A percentile compares a stretch with the other conserved stretches of the same genome.
Conservation (phyloP, 2,797 vertebrate species). For the Sus cebifrons region DNA sequence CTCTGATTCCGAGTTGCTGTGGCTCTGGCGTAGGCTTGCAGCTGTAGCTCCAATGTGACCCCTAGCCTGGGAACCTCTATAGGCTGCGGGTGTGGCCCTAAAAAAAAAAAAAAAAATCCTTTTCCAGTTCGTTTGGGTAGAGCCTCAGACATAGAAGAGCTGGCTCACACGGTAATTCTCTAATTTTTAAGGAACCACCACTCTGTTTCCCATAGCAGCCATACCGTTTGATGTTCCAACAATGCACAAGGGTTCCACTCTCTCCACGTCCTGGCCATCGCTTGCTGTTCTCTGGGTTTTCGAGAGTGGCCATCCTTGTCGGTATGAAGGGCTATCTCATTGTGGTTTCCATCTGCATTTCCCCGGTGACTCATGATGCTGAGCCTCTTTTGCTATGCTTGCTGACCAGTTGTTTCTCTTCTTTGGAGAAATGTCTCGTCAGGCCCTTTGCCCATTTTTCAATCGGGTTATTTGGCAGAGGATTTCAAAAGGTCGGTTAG, state of each 20-base stretch:
- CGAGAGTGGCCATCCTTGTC: neutral
- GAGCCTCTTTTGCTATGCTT: neutral
- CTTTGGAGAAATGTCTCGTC: neutral
- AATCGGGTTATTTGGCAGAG: neutral
- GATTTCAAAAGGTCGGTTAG: neutral
- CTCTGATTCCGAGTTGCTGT: no score
- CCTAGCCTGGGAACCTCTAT: no score
- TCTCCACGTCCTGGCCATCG: neutral
- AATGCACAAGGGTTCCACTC: neutral
- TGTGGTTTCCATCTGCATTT: neutral
- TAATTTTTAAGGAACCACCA: no score
- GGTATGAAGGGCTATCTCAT: neutral
- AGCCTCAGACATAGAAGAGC: neutral
- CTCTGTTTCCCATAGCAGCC: neutral
- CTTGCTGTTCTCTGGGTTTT: neutral
- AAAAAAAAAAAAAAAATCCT: no score
- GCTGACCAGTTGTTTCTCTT: neutral
- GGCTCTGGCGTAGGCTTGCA: no score
- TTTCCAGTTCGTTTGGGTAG: neutral
- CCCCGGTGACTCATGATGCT: neutral
- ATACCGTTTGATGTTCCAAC: neutral
- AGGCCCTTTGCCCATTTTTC: neutral
- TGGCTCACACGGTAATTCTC: neutral
- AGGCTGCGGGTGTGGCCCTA: no score
- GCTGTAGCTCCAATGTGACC: no score